These are phyloP conservation scores for Tauraco erythrolophus DNA, from an alignment of 2,113 vertebrate genomes.

Conservation along the genomic window DNA sequence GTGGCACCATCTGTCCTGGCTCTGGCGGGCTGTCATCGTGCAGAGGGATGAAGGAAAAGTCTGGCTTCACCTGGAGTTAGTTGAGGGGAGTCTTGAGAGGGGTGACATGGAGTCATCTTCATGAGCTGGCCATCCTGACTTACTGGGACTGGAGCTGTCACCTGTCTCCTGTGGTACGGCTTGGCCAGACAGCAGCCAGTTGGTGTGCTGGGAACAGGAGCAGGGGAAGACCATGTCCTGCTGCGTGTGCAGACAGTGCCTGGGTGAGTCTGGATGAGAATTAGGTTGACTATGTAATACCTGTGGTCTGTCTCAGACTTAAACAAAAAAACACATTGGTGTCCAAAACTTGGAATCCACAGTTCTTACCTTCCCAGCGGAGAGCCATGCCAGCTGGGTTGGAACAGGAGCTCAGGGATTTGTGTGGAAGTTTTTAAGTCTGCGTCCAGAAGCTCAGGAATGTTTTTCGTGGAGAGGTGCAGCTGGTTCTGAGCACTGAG, in stretches of 20 bases:
- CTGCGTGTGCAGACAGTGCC: not conserved
- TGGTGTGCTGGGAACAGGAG: not conserved
- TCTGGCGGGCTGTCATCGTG: not conserved
- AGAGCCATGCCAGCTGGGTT: not conserved
- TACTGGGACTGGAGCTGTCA: not conserved
- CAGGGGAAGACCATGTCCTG: not conserved
- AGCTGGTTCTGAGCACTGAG: not conserved
- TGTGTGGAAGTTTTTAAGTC: too few relatives aligned
- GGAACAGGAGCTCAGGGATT: not conserved
- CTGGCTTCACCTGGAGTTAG: not conserved
- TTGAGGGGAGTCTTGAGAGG: not conserved
- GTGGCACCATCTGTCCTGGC: not conserved
- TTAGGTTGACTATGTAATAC: not conserved
- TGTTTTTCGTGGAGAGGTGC: not conserved
- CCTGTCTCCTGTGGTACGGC: accelerated
- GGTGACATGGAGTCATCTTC: not conserved
- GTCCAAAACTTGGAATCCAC: not conserved
- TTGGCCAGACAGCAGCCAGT: too few relatives aligned
- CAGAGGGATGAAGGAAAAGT: not conserved
- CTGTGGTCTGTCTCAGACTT: too few relatives aligned
- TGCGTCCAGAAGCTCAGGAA: not conserved
- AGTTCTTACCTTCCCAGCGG: not conserved
- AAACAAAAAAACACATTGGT: not conserved
- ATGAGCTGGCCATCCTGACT: not conserved
- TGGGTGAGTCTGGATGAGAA: not conserved